phyloP scores from a whole-genome alignment of 92 coral and sea anemone genomes.

The Montipora capitata region DNA sequence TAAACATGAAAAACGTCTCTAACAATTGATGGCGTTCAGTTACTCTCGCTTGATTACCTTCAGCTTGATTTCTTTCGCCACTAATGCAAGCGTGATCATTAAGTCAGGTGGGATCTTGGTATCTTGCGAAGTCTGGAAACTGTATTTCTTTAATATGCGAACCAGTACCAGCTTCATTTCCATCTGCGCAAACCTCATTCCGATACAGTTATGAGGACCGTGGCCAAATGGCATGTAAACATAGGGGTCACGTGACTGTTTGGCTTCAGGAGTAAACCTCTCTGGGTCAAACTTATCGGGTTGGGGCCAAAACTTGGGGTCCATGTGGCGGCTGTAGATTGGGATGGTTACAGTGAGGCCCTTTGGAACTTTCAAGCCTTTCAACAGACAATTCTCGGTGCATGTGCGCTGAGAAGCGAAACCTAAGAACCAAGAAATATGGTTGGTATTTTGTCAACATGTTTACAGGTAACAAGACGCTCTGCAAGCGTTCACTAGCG shows the following conservation, averaged over 20 bases:
- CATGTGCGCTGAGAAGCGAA: slow-evolving; percentile 42
- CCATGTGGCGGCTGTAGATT: slow-evolving; percentile 62
- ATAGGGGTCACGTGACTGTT: slow-evolving; percentile 80
- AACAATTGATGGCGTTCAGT: no score
- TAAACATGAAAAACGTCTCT: no score
- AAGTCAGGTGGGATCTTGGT: slow-evolving; percentile 57
- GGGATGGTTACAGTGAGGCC: slow-evolving; percentile 49
- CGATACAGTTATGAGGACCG: slow-evolving; percentile 78
- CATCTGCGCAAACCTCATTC: slow-evolving; percentile 86
- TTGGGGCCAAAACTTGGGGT: slow-evolving; percentile 67
- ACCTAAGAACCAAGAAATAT: neutral
- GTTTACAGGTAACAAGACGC: no score
- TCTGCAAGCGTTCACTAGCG: no score
- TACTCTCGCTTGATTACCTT: neutral
- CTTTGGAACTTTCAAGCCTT: slow-evolving; percentile 59
- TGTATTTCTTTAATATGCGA: slow-evolving; percentile 69
- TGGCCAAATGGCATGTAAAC: slow-evolving; percentile 71
- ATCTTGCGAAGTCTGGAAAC: slow-evolving; percentile 65
- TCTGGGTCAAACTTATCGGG: slow-evolving; percentile 82
- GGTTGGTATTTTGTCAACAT: neutral
- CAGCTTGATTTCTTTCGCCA: slow-evolving; percentile 34
- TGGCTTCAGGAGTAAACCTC: slow-evolving; percentile 75
- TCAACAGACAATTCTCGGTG: slow-evolving; percentile 62
- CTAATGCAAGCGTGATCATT: neutral
- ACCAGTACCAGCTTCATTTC: slow-evolving; percentile 79